phyloP scores from a whole-genome alignment of 2,797 vertebrate species.

The Rallus crepitans region DNA sequence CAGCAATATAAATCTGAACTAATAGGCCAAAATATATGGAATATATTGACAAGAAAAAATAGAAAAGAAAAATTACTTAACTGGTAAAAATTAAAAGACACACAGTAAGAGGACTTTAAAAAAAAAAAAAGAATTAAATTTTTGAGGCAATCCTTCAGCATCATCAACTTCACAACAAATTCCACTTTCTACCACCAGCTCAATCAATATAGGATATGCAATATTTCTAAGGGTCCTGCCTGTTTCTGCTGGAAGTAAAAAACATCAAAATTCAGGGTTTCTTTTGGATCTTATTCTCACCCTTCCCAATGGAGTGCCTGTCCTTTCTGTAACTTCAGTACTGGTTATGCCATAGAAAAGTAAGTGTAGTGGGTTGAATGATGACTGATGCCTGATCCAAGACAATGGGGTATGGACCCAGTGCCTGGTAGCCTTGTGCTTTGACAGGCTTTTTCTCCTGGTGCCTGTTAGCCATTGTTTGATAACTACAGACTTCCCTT shows the following conservation, averaged over 20 bases:
- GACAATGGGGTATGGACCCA: conserved; percentile 42
- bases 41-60: neutral
- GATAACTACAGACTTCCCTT: conserved; percentile 75
- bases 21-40: neutral
- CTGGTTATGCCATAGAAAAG: conserved; percentile 15
- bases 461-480: conserved; percentile 74
- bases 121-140: neutral
- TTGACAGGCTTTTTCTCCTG: conserved; percentile 69
- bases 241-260: neutral
- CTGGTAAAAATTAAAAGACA: neutral
- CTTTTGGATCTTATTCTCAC: neutral
- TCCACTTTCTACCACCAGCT: neutral
- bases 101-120: neutral
- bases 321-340: neutral
- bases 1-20: neutral
- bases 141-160: neutral
- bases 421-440: conserved; percentile 27
- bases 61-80: neutral
- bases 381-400: conserved; percentile 68
- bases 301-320: neutral
- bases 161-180: neutral
- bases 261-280: neutral
- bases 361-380: conserved; percentile 41
- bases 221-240: neutral
- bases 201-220: neutral